A percentile compares a stretch with the other conserved stretches of the same genome.
These are phyloP conservation scores for Onychorhynchus coronatus DNA, from an alignment of 2,113 vertebrate species.

Conservation along the genomic window DNA sequence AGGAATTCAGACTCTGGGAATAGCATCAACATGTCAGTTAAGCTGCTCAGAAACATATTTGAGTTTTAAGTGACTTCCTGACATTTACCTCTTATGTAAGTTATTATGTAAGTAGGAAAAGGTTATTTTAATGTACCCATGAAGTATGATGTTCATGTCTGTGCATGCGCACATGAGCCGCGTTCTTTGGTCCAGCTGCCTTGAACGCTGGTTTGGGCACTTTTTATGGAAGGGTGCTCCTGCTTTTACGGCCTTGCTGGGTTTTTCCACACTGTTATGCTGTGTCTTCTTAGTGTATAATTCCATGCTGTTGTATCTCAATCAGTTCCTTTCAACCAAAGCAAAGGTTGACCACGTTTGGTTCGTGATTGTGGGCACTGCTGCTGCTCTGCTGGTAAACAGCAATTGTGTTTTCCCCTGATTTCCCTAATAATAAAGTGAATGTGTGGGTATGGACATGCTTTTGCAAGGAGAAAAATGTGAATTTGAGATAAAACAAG, in stretches of 20 bases:
- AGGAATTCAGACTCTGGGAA: neutral
- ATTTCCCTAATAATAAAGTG: neutral
- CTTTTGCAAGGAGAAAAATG: neutral
- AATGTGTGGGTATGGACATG: neutral
- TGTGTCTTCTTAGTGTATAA: neutral
- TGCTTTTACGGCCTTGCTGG: neutral
- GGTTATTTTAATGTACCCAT: neutral
- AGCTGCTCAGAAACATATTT: neutral
- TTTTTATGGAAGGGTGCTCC: neutral
- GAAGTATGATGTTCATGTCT: neutral
- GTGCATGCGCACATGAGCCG: fast-evolving
- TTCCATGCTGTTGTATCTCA: neutral
- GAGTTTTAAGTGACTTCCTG: conserved; percentile 18
- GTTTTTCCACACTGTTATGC: neutral
- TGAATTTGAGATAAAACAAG: neutral
- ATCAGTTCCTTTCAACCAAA: neutral
- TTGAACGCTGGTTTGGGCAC: neutral
- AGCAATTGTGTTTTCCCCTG: neutral
- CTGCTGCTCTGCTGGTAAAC: neutral
- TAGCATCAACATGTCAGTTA: conserved; percentile 9
- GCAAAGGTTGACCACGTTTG: neutral
- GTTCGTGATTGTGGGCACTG: neutral
- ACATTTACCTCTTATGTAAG: conserved; percentile 20
- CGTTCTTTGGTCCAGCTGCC: neutral
- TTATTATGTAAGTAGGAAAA: neutral